Conservation (phyloP, 2,113 vertebrate species). For the Micromys minutus region DNA sequence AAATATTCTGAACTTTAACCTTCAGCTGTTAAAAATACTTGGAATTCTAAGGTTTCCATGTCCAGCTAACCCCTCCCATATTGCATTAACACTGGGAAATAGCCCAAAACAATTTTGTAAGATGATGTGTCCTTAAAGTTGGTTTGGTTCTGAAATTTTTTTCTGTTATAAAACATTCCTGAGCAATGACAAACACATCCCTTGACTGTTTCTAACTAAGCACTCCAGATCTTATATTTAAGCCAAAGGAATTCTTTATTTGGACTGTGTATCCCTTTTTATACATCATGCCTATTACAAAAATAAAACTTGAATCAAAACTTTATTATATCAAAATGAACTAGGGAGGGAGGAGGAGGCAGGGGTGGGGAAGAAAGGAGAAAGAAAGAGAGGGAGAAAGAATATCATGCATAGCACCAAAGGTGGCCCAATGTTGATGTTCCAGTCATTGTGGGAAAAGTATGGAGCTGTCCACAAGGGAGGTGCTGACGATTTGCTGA, state of each 20-base stretch:
- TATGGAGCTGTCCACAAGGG: conserved; percentile 74
- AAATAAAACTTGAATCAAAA: conserved; percentile 17
- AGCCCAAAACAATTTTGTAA: conserved; percentile 78
- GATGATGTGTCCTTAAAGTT: conserved; percentile 69
- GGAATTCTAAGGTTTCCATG: conserved; percentile 71
- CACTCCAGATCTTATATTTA: conserved; percentile 32
- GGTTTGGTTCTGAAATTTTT: conserved; percentile 69
- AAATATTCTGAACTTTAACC: conserved; percentile 61
- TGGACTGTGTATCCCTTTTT: conserved; percentile 36
- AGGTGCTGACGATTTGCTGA: conserved; percentile 74
- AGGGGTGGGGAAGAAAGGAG: no score
- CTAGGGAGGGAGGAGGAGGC: neutral
- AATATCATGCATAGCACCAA: neutral
- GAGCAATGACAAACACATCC: conserved; percentile 63
- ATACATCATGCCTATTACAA: neutral
- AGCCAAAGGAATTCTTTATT: conserved; percentile 65
- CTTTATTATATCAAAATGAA: conserved; percentile 2
- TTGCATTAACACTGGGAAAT: conserved; percentile 76
- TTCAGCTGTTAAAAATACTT: conserved; percentile 59
- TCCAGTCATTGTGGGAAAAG: neutral
- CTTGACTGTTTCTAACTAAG: conserved; percentile 52
- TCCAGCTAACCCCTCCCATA: conserved; percentile 75
- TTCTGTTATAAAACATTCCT: conserved; percentile 74
- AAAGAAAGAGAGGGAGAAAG: neutral
- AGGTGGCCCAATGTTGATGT: conserved; percentile 22